A percentile compares a stretch with the other conserved stretches of the same genome.
phyloP scores from a whole-genome alignment of 2,888 invertebrate genomes.

The Allygus modestus region DNA sequence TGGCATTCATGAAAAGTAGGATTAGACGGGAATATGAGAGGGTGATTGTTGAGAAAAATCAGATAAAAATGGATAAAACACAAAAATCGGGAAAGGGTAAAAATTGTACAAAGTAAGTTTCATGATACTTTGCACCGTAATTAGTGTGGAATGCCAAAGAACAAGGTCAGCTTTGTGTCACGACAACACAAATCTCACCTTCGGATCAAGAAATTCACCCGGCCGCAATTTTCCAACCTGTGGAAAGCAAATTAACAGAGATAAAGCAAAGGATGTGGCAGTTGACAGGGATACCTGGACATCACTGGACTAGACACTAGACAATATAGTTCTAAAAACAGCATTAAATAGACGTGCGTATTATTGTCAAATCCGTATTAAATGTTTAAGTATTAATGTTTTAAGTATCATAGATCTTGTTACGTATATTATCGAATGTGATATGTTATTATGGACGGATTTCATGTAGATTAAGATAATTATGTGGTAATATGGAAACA shows the following conservation, averaged over 20 bases:
- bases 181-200: conserved; percentile 81
- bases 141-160: conserved; percentile 71
- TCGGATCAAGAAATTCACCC: conserved; percentile 86
- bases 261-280: conserved; percentile 64
- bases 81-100: conserved; percentile 11
- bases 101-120: conserved; percentile 44
- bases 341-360: conserved; percentile 50
- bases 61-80: conserved; percentile 42
- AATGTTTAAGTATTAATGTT: conserved; percentile 51
- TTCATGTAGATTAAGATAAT: conserved; percentile 24
- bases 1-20: conserved; percentile 53
- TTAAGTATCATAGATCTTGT: neutral
- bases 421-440: conserved; percentile 19
- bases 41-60: neutral
- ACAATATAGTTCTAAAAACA: conserved; percentile 52
- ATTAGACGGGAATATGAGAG: neutral
- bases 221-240: conserved; percentile 87
- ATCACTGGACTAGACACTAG: conserved; percentile 60
- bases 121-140: conserved; percentile 55
- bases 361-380: conserved; percentile 51
- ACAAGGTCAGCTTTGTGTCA: conserved; percentile 77
- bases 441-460: conserved; percentile 41
- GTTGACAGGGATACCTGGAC: conserved; percentile 62
- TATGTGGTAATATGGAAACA: conserved; percentile 28
- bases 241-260: conserved; percentile 73